Evolutionary conservation across 2,797 vertebrate genomes (phyloP), one percentile per base, ranked within the genome.

Genomic region (Gymnodraco acuticeps): DNA sequence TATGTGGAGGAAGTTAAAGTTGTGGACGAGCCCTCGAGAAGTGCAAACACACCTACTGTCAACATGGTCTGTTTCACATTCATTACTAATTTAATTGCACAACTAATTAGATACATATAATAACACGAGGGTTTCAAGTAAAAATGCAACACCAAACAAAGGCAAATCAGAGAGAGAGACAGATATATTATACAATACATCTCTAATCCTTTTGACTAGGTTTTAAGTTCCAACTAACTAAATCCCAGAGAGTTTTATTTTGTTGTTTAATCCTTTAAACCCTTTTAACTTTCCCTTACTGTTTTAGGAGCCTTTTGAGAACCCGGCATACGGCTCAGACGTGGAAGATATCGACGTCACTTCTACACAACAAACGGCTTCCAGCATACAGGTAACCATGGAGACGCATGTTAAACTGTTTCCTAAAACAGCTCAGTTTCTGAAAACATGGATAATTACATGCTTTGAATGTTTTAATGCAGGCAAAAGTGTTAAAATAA

Each of bases 301-400:
- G 16, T 70, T 75, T 38, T 14, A 93, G 92, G 86, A 54, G 46
- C 38, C 62, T 48, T 87, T 88, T 75, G 80, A 80, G 19, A 91
- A 87, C 67, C 80, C 81, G 42, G 56, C 42, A 2, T 84, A 77
- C 17, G 13, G 11, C 56, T 73, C 78, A 16, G 72, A 64, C 3
- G 7, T 6, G 20, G 19, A 80, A 43, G 45, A 53, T 2, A 1
- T 23, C 7, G 50, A 73, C 3, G 0, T 72, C 27, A 16, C 68
- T 10, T 50, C 78, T 53, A 13, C 70, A 31, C 60, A 47, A 6
- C 64, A 86, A 50, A 66, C 80, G 43, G 63, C 70, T 60, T 48
- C 50, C 0, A 80, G 48, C 9, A 5, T 10, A 43, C 77, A 85
- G 89, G 92, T 92, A 91, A 19, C 59, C 78, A 72, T 77, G 75